Percentiles rank a stretch among this genome's conserved stretches.
Conservation (phyloP, 2,888 invertebrate genomes). For the Clanis bilineata region DNA sequence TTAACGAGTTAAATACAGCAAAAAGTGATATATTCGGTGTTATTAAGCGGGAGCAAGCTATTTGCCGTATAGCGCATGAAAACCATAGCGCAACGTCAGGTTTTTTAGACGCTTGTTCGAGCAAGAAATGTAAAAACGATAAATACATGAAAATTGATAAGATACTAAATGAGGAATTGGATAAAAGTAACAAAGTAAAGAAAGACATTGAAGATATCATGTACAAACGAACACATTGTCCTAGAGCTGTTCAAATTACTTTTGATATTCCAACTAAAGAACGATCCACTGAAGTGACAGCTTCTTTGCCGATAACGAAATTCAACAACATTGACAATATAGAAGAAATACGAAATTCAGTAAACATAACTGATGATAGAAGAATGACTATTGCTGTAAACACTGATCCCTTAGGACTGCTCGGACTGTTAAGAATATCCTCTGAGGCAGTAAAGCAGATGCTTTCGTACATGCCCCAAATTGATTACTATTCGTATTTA, state of each 20-base stretch:
- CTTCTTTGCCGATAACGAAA: conserved; percentile 39
- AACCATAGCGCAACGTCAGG: conserved; percentile 26
- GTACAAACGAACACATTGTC: conserved; percentile 28
- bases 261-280: conserved; percentile 60
- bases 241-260: conserved; percentile 43
- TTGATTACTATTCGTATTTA: conserved; percentile 51
- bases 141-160: conserved; percentile 30
- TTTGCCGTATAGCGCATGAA: conserved; percentile 31
- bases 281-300: conserved; percentile 52
- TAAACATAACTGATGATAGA: conserved; percentile 13
- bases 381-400: conserved; percentile 62
- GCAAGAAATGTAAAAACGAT: conserved; percentile 17
- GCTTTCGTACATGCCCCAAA: conserved; percentile 52
- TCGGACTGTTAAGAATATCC: conserved; percentile 55
- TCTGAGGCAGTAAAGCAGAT: conserved; percentile 54
- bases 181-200: conserved; percentile 50
- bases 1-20: conserved; percentile 24
- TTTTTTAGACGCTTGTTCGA: conserved; percentile 22
- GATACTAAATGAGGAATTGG: conserved; percentile 44
- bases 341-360: conserved; percentile 28
- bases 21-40: conserved; percentile 31
- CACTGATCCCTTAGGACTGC: conserved; percentile 63
- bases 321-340: conserved; percentile 21
- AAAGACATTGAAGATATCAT: conserved; percentile 47
- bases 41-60: conserved; percentile 24